phyloP scores from a whole-genome alignment of 2,113 vertebrate species.

The Tragelaphus scriptus region DNA sequence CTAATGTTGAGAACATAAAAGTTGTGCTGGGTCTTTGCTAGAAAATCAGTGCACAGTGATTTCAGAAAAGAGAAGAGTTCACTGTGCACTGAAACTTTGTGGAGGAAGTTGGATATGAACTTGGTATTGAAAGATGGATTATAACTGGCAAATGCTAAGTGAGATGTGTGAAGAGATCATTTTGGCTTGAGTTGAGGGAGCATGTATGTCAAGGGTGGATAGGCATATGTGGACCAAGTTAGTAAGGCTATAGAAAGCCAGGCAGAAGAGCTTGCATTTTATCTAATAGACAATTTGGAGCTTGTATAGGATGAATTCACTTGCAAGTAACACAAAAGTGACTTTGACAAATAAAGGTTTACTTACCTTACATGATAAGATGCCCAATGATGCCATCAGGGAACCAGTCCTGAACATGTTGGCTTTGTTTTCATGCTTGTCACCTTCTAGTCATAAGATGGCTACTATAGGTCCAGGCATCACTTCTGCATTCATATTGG shows the following conservation, averaged over 20 bases:
- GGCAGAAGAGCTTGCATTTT: neutral
- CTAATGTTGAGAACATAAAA: neutral
- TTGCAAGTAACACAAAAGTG: constrained; percentile 3
- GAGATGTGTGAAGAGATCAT: neutral
- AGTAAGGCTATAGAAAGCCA: neutral
- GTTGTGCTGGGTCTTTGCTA: neutral
- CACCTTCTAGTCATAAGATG: neutral
- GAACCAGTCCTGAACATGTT: neutral
- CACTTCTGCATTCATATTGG: neutral
- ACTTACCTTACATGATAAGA: neutral
- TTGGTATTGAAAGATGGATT: neutral
- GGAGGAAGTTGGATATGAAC: neutral
- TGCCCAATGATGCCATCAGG: neutral
- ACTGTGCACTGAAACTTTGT: neutral
- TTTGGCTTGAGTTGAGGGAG: neutral
- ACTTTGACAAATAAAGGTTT: neutral
- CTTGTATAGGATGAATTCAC: neutral
- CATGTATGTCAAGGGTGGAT: neutral
- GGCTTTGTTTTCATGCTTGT: neutral
- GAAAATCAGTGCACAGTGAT: neutral
- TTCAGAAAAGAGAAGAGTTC: neutral
- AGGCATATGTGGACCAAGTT: neutral
- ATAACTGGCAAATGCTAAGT: constrained; percentile 1
- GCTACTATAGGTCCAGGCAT: neutral
- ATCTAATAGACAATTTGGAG: neutral